A percentile compares a stretch with the other conserved stretches of the same genome.
phyloP scores from a whole-genome alignment of 2,113 vertebrate species.

The Cepphus grylle region DNA sequence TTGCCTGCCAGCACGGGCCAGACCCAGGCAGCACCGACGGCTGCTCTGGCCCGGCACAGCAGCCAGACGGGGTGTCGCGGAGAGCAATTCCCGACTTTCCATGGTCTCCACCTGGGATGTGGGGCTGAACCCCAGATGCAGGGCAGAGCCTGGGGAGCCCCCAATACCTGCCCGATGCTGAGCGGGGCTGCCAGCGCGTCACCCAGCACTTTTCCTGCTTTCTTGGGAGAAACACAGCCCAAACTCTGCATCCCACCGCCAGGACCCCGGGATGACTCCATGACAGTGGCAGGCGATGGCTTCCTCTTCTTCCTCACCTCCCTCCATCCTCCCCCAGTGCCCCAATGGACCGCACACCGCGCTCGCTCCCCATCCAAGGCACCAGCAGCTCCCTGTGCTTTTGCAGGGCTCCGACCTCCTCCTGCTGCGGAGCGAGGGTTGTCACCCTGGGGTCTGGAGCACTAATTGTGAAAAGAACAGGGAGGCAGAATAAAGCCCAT shows the following conservation, averaged over 20 bases:
- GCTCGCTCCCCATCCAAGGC: background rate
- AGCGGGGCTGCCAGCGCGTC: background rate
- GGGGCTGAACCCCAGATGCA: background rate
- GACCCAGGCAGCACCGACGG: background rate
- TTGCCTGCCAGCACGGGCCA: background rate
- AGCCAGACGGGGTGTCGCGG: rapidly evolving
- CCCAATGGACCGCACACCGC: rapidly evolving
- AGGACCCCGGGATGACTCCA: background rate
- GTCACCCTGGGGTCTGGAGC: background rate
- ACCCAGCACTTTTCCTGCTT: background rate
- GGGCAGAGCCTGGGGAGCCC: background rate
- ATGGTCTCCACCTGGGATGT: background rate
- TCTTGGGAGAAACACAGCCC: background rate
- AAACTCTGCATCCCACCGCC: background rate
- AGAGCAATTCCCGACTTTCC: background rate
- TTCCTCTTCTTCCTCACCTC: background rate
- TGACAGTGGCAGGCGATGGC: rapidly evolving
- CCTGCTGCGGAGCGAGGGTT: background rate
- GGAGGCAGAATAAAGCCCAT: background rate
- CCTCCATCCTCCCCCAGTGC: background rate
- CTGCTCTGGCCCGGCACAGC: background rate
- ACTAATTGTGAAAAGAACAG: background rate
- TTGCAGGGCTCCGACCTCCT: background rate
- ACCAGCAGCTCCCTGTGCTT: background rate
- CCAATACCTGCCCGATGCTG: background rate